These are phyloP conservation scores for Thamnophis elegans DNA, from an alignment of 2,797 vertebrate genomes.

Conservation along the genomic window DNA sequence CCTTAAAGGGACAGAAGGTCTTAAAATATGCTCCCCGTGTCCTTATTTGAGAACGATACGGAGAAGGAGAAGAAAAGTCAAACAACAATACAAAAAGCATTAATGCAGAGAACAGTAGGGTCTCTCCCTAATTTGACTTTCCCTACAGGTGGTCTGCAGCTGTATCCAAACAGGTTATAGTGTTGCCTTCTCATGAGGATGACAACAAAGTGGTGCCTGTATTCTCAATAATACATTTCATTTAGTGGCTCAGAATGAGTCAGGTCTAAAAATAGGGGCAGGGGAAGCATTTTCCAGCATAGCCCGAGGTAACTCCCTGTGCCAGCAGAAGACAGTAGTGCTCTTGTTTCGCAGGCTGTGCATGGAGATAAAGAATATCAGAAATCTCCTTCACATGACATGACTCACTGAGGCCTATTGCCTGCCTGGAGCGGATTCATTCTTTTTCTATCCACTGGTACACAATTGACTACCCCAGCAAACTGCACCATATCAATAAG, in stretches of 20 bases:
- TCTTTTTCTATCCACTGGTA: slow-evolving; percentile 78
- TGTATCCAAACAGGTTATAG: slow-evolving; percentile 88
- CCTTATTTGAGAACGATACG: slow-evolving; percentile 71
- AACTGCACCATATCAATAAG: slow-evolving; percentile 71
- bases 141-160: slow-evolving; percentile 95
- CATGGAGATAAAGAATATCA: slow-evolving; percentile 81
- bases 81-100: slow-evolving; percentile 79
- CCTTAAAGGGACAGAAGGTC: slow-evolving; percentile 77
- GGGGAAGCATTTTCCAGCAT: slow-evolving; percentile 76
- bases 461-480: slow-evolving; percentile 62
- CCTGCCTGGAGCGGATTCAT: slow-evolving; percentile 80
- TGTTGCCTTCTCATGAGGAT: slow-evolving; percentile 72
- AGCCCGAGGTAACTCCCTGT: slow-evolving; percentile 84
- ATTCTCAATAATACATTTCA: slow-evolving; percentile 79
- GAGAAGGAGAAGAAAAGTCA: slow-evolving; percentile 68
- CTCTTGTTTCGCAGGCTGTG: slow-evolving; percentile 87
- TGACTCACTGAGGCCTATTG: slow-evolving; percentile 84
- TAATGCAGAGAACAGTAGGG: slow-evolving; percentile 87
- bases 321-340: slow-evolving; percentile 83
- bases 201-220: slow-evolving; percentile 78
- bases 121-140: slow-evolving; percentile 92
- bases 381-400: slow-evolving; percentile 85
- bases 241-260: slow-evolving; percentile 76
- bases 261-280: slow-evolving; percentile 82
- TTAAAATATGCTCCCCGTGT: slow-evolving; percentile 72